Base-by-base conservation (phyloP, 2,888 invertebrate genomes). In the Sisyra nigra region DNA sequence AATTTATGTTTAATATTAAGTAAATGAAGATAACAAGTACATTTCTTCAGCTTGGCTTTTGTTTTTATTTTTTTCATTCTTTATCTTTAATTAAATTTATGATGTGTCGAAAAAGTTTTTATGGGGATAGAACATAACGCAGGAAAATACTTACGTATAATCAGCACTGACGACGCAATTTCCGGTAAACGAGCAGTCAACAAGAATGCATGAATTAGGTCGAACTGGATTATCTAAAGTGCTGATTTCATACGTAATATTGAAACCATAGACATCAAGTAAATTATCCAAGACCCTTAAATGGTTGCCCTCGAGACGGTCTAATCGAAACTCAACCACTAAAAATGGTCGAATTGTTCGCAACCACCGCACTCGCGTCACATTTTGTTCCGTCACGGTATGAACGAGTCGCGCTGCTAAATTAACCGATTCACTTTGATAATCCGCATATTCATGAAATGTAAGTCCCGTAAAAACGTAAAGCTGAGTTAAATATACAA, bases 251-350 rank as follows among this genome's bases (percentile, higher is more conserved):
- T 91, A 92, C 18, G 91, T 92, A 53, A 91, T 77, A 65, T 93
- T 92, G 66, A 93, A 91, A 10, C 92, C 92, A 57, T 82, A 89
- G 33, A 89, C 86, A 48, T 88, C 80, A 47, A 91, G 67, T 24
- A 91, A 70, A 44, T 80, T 76, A 55, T 83, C 76, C 48, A 87
- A 65, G 0, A 87, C 88, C 4, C 92, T 68, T 44, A 91, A 67
- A 63, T 92, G 88, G 24, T 84, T 81, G 7, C 85, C 84, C 57
- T 86, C 84, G 46, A 81, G 64, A 17, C 76, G 67, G 51, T 76
- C 69, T 53, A 89, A 69, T 35, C 71, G 66, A 53, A 92, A 74
- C 49, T 83, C 81, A 48, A 92, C 73, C 45, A 87, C 84, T 48
- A 91, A 65, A 50, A 79, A 87, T 42, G 81, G 81, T 52, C 81